phyloP scores from a whole-genome alignment of 2,888 invertebrate species.

The Mythimna impura region DNA sequence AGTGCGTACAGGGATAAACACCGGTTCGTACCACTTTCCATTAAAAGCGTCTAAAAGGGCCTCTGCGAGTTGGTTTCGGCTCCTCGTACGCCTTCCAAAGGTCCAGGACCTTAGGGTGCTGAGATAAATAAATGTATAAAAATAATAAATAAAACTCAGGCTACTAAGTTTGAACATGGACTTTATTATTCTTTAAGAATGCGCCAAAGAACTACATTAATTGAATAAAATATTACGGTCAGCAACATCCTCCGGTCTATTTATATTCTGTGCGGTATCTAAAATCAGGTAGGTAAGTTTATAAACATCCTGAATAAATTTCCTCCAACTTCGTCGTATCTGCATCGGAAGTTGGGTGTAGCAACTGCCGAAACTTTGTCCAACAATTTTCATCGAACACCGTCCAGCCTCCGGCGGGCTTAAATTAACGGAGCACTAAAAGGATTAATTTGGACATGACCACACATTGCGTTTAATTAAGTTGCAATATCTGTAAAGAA shows the following conservation, averaged over 20 bases:
- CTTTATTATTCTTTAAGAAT: no score
- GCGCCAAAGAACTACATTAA: no score
- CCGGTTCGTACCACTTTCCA: no score
- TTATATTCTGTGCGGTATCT: slow-evolving; percentile 7
- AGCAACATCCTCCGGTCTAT: not conserved
- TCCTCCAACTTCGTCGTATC: slow-evolving; percentile 35
- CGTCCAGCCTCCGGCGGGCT: slow-evolving; percentile 3
- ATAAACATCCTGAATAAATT: slow-evolving; percentile 51
- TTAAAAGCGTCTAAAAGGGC: no score
- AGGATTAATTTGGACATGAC: slow-evolving; percentile 20
- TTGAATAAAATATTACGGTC: not conserved
- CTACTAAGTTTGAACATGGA: no score
- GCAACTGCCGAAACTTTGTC: slow-evolving; percentile 32
- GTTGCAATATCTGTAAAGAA: no score
- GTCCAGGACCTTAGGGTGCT: no score
- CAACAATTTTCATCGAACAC: slow-evolving; percentile 49
- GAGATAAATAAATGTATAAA: no score
- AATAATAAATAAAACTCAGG: no score
- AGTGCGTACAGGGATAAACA: no score
- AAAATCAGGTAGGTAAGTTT: slow-evolving; percentile 39
- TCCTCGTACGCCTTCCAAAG: no score
- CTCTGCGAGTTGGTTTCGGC: no score
- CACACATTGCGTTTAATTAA: slow-evolving; percentile 1
- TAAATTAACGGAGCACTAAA: slow-evolving; percentile 20
- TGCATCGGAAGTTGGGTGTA: slow-evolving; percentile 36